Conservation (phyloP, 1,140 invertebrate species). For the Gerris buenoi region DNA sequence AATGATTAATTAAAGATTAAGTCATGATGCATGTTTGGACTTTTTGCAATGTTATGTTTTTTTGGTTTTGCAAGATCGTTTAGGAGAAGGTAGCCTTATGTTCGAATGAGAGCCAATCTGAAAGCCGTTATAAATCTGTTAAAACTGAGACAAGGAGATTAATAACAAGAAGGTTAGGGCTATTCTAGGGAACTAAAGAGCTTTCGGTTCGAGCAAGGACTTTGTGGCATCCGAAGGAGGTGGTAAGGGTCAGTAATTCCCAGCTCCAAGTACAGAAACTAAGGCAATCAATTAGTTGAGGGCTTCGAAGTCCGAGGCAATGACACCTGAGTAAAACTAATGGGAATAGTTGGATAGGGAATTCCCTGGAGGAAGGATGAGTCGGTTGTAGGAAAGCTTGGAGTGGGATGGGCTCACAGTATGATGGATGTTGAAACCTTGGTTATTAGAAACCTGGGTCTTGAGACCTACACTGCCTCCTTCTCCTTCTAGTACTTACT, state of each 20-base stretch:
- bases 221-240: background rate
- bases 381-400: background rate
- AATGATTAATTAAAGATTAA: too few species aligned
- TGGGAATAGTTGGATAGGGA: background rate
- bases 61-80: too few species aligned
- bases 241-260: background rate
- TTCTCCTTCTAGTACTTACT: background rate
- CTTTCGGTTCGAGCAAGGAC: too few species aligned
- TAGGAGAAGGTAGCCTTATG: too few species aligned
- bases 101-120: too few species aligned
- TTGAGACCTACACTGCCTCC: too few species aligned
- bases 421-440: background rate
- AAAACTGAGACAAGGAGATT: too few species aligned
- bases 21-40: too few species aligned
- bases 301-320: background rate
- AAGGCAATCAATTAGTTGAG: background rate
- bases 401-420: background rate
- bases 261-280: background rate
- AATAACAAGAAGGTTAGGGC: too few species aligned
- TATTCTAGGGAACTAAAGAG: too few species aligned
- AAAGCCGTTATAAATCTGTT: too few species aligned
- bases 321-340: background rate
- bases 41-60: too few species aligned
- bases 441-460: background rate
- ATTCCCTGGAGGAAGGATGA: background rate